phyloP scores from a whole-genome alignment of 2,113 vertebrate species.

The Suricata suricatta region DNA sequence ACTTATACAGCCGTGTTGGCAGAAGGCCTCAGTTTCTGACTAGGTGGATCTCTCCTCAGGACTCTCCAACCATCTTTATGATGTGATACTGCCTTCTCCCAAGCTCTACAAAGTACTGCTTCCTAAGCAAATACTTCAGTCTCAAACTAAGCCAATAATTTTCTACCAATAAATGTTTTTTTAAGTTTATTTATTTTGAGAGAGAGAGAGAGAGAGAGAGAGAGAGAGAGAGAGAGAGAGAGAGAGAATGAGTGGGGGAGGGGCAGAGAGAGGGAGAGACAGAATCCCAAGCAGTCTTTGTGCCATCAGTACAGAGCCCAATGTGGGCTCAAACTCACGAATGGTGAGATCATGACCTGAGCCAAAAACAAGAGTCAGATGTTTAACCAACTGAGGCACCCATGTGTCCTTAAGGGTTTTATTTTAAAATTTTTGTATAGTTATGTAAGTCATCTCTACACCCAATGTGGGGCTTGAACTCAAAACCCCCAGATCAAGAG shows the following conservation, averaged over 20 bases:
- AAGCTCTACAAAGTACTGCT: slow-evolving; percentile 7
- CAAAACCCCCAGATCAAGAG: background rate
- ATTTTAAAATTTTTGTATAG: background rate
- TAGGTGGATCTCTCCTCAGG: background rate
- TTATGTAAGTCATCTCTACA: background rate
- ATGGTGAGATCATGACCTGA: no score
- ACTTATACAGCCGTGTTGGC: background rate
- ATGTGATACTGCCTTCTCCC: background rate
- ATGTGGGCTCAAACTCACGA: no score
- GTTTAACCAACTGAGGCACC: no score
- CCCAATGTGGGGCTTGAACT: background rate
- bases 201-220: no score
- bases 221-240: no score
- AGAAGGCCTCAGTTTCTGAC: background rate
- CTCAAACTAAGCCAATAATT: background rate
- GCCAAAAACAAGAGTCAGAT: no score
- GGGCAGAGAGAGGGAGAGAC: no score
- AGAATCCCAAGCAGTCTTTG: no score
- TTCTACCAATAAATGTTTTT: background rate
- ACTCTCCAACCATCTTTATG: background rate
- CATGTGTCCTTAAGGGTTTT: no score
- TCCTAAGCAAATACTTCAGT: background rate
- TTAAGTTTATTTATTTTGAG: no score
- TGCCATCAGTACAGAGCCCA: no score
- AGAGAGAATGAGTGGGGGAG: no score